Evolutionary conservation across 2,113 vertebrate species (phyloP), one percentile per base, ranked within the genome.

Genomic region (Mystacornis crossleyi): DNA sequence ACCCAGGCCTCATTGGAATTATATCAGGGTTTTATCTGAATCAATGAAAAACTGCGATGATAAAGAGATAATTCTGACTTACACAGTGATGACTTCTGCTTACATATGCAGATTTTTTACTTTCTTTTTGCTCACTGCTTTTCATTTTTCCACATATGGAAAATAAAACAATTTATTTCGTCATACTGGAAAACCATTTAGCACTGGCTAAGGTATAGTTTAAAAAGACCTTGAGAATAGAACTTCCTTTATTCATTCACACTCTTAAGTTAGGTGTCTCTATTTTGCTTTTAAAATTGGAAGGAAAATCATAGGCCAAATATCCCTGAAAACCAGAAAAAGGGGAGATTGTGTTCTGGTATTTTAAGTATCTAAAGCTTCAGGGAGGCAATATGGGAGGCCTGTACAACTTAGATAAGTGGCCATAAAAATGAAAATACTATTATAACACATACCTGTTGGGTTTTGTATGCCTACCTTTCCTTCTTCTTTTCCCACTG

Each of bases 381-480:
- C 40, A 71, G 36, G 31, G 18, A 65, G 50, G 61, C 55, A 74
- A 4, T 74, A 3, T 66, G n/a, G 47, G 43, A 78, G 34, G 14
- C 20, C 45, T 54, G 33, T 50, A 38, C 12, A 40, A 53, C 24
- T 17, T 31, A 26, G 40, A 8, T n/a, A 28, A 45, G 9, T 40
- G 70, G 11, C 8, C 19, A 20, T 21, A 67, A 71, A 36, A 61
- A 18, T 43, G 23, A 19, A 71, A 34, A 95, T 11, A 14, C 25
- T 69, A 0, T 74, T 67, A 33, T 16, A 38, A 33, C 11, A 1
- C 14, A 5, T n/a, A 77, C 31, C 50, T 62, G 15, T 57, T 48
- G 38, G 4, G 12, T 31, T 29, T 21, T 3, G 5, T 18, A 19
- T 0, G 0, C 24, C 36, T 42, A 6, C 31, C 4, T 5, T n/a